phyloP scores from a whole-genome alignment of 2,113 vertebrate genomes.

The Melanocharis versteri region DNA sequence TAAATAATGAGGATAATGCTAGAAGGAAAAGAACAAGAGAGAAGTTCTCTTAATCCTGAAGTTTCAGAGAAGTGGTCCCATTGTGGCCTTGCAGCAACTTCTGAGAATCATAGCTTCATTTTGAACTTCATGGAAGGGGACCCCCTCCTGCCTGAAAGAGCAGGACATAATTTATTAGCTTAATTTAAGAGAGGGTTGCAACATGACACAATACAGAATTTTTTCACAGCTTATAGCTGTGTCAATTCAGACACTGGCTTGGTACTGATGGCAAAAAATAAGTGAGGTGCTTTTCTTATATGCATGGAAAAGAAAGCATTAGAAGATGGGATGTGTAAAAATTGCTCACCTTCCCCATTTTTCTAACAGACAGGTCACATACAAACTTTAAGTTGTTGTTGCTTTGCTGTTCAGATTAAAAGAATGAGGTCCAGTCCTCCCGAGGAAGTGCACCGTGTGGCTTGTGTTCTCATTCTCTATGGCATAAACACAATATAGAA shows the following conservation, averaged over 20 bases:
- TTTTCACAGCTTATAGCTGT: neutral
- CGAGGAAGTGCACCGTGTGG: neutral
- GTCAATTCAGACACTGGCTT: neutral
- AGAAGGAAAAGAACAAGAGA: constrained; percentile 24
- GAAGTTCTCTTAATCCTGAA: constrained; percentile 8
- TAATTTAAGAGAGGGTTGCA: neutral
- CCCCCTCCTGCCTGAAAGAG: neutral
- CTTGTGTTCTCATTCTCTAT: neutral
- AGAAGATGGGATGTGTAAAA: neutral
- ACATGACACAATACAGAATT: neutral
- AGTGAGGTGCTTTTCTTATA: neutral
- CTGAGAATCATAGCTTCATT: neutral
- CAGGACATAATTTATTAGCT: neutral
- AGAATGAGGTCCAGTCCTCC: neutral
- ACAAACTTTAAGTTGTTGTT: neutral
- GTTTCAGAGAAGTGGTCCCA: neutral
- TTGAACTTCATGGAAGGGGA: neutral
- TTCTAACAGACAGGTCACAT: neutral
- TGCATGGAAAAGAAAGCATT: neutral
- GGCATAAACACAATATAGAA: neutral
- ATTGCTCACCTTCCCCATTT: neutral
- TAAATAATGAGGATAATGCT: constrained; percentile 45
- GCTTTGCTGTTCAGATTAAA: neutral
- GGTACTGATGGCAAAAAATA: neutral
- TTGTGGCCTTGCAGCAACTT: neutral